These are phyloP conservation scores for Leuciscus idus DNA, from an alignment of 2,113 vertebrate genomes.

Conservation along the genomic window DNA sequence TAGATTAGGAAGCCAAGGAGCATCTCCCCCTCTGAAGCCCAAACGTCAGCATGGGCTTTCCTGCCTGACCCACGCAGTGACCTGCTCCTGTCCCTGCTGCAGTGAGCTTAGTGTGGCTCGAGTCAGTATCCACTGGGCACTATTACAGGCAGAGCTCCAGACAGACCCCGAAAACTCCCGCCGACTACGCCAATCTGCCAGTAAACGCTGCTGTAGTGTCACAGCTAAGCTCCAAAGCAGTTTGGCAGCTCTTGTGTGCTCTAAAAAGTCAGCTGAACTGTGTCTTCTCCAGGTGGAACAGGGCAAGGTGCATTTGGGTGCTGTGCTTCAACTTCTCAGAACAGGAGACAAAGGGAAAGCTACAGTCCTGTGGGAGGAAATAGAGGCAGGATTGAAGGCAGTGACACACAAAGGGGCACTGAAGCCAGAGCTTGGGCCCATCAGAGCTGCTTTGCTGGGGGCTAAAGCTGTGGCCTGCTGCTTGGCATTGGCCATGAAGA, in stretches of 20 bases:
- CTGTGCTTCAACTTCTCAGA: slow-evolving; percentile 70
- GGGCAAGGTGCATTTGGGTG: slow-evolving; percentile 73
- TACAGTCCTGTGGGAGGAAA: slow-evolving; percentile 71
- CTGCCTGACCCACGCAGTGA: slow-evolving; percentile 73
- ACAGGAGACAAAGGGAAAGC: slow-evolving; percentile 52
- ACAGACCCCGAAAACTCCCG: slow-evolving; percentile 45
- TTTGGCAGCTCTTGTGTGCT: slow-evolving; percentile 57
- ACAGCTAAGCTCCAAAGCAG: slow-evolving; percentile 60
- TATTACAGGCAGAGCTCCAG: slow-evolving; percentile 67
- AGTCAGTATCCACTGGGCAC: slow-evolving; percentile 81
- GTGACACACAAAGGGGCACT: slow-evolving; percentile 59
- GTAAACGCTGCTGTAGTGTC: slow-evolving; percentile 71
- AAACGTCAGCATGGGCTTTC: slow-evolving; percentile 65
- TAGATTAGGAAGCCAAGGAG: slow-evolving; percentile 48
- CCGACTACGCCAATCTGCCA: slow-evolving; percentile 66
- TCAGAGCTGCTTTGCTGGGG: slow-evolving; percentile 78
- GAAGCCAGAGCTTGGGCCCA: slow-evolving; percentile 68
- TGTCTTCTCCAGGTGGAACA: slow-evolving; percentile 73
- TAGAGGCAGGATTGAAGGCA: slow-evolving; percentile 80
- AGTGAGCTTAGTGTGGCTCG: slow-evolving; percentile 76
- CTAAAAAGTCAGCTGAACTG: background rate
- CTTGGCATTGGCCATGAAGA: slow-evolving; percentile 67
- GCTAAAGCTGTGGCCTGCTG: slow-evolving; percentile 75
- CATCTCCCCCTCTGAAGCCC: slow-evolving; percentile 77
- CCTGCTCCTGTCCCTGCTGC: slow-evolving; percentile 82